Conservation (phyloP, 2,888 invertebrate genomes). For the Aquatica leii region DNA sequence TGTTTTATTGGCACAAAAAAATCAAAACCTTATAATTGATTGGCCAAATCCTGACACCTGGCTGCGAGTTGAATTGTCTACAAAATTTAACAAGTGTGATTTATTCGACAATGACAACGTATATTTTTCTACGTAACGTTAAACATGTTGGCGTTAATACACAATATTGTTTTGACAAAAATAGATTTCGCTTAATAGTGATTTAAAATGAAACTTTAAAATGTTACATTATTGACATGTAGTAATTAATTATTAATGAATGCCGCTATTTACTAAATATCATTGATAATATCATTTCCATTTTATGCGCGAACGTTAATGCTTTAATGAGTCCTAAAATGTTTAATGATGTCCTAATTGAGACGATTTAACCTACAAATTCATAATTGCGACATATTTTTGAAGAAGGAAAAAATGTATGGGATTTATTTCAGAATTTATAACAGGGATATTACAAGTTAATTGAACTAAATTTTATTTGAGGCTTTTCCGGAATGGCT, state of each 20-base stretch:
- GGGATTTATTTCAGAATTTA: slow-evolving; percentile 10
- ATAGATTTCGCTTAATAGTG: neutral
- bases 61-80: too few relatives aligned
- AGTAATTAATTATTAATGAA: slow-evolving; percentile 9
- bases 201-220: slow-evolving; percentile 11
- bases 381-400: neutral
- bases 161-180: neutral
- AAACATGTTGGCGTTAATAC: neutral
- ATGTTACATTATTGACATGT: slow-evolving; percentile 10
- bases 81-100: too few relatives aligned
- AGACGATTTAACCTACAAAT: slow-evolving; percentile 3
- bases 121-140: too few relatives aligned
- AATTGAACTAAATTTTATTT: slow-evolving; percentile 31
- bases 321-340: slow-evolving; percentile 1
- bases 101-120: too few relatives aligned
- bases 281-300: slow-evolving; percentile 1
- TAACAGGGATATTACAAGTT: slow-evolving; percentile 18
- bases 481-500: slow-evolving; percentile 24
- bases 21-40: too few relatives aligned
- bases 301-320: neutral
- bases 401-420: neutral
- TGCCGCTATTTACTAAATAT: slow-evolving; percentile 5
- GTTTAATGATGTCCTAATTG: slow-evolving; percentile 8
- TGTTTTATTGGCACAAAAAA: too few relatives aligned
- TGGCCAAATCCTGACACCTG: too few relatives aligned